Evolutionary conservation across 2,888 invertebrate species (phyloP), one percentile per base, ranked within the genome.

Genomic region (Leucozona laternaria): DNA sequence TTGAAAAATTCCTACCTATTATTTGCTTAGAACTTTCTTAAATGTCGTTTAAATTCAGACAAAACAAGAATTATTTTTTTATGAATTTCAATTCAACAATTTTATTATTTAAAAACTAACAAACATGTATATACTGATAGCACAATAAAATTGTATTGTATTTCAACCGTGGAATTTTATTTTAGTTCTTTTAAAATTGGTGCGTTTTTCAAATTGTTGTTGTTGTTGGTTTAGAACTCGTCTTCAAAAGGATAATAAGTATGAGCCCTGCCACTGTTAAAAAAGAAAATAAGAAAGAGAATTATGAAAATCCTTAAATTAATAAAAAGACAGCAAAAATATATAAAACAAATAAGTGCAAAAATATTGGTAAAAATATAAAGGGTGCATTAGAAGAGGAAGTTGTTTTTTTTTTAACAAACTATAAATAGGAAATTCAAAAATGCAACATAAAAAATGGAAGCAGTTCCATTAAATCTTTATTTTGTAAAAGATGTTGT

Each of bases 161-260:
- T 45, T 62, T 28, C 28, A 17, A 43, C 17, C 3, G 11, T 62
- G 40, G 13, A 45, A 64, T 48, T 45, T 31, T 13, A 17, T 64
- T 7, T 48, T 48, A 4, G 25, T 64, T 10, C 2, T 64, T 60
- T 58, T 5, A 28, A 60, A 13, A 5, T 17, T 66, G 20, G 66
- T 48, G 20, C 28, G 20, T 22, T 66, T 1, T 0, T 43, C 4
- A n/a, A 40, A n/a, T 64, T 64, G 28, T 10, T 17, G 25, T 13
- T 22, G 31, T 40, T 43, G 10, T n/a, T 28, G 50, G n/a, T 70
- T 93, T 93, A 95, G 89, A 91, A 95, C 76, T 94, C 94, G 78
- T 94, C 94, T 22, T 93, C 94, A 78, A 95, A 95, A 0, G 95
- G 95, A 92, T 95, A 95, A 88, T 94, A 89, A 71, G 94, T 94